Base-by-base conservation (phyloP, 2,888 invertebrate genomes). In the Hydropsyche betteni region DNA sequence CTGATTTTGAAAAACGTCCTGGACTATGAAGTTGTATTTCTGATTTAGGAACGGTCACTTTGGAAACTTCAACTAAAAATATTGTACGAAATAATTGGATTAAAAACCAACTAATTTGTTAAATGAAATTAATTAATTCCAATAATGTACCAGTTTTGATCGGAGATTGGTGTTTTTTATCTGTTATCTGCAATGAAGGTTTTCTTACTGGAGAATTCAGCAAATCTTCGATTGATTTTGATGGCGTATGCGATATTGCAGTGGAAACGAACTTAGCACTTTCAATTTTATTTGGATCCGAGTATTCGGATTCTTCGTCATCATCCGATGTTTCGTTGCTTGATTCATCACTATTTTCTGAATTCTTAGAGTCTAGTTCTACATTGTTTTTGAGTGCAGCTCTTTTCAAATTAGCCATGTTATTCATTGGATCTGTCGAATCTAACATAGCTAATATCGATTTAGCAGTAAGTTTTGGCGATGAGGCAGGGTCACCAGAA, bases 141-240 rank as follows among this genome's bases (percentile, higher is more conserved):
- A 16, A 16, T 6, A 16, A 24, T 7, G 0, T 58, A 58, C 58
- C 58, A 16, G 64, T 36, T 64, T 64, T 34, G 36, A 10, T 64
- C 1, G 64, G 64, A 36, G 36, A 64, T 64, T 0, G 5, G 0
- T 58, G 0, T 58, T 14, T 36, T 5, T 7, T 50, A 52, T 24
- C n/a, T 33, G 10, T 24, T 1, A 14, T 53, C 38, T 16, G 24
- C 34, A 34, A 8, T 5, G 14, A 36, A 0, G 85, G 85, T 79
- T 84, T 82, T 55, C 84, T 81, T 5, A 83, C 84, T 36, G 86
- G 86, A 51, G 87, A 86, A 77, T 84, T 86, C 10, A 86, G 83
- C 72, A 86, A 80, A 76, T 81, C 83, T 50, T 86, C 85, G 74
- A 84, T 82, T 12, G 84, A 83, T 79, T 84, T 85, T 5, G 84